Conservation (phyloP, 2,888 invertebrate genomes). For the Drosophila vallismaia region DNA sequence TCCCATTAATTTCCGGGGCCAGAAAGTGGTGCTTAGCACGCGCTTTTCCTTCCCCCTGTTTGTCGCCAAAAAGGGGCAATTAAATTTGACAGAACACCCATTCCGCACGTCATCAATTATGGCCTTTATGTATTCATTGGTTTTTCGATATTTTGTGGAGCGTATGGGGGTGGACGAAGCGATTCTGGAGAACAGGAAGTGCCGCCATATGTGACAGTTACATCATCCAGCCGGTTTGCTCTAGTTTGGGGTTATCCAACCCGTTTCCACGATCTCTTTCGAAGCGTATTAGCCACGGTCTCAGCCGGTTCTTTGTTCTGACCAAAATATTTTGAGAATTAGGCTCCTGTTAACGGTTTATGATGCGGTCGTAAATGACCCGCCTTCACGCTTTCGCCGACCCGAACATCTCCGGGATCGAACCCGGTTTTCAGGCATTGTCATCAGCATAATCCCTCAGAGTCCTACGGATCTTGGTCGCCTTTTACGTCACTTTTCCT, state of each 20-base stretch:
- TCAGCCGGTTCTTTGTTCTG: slow-evolving; percentile 52
- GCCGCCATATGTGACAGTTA: slow-evolving; percentile 46
- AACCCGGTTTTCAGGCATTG: slow-evolving; percentile 16
- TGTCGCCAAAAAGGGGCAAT: slow-evolving; percentile 52
- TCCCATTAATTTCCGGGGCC: slow-evolving; percentile 46
- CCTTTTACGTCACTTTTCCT: slow-evolving; percentile 62
- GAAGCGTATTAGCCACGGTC: slow-evolving; percentile 51
- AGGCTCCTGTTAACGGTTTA: slow-evolving; percentile 67
- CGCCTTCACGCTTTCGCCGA: slow-evolving; percentile 64
- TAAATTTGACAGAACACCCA: slow-evolving; percentile 63
- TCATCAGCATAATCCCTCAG: slow-evolving; percentile 42
- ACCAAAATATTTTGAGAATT: slow-evolving; percentile 81
- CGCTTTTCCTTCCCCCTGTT: slow-evolving; percentile 22
- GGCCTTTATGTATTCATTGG: slow-evolving; percentile 61
- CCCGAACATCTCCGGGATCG: slow-evolving; percentile 10
- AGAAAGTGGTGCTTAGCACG: slow-evolving; percentile 33
- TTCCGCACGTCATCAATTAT: slow-evolving; percentile 68
- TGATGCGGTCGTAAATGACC: slow-evolving; percentile 70
- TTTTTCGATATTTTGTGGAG: slow-evolving; percentile 38
- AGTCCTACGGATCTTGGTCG: slow-evolving; percentile 24
- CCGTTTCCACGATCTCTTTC: slow-evolving; percentile 49
- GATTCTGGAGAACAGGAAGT: slow-evolving; percentile 8
- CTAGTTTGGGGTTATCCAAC: slow-evolving; percentile 41
- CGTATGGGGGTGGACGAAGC: slow-evolving; percentile 3
- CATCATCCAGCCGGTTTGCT: slow-evolving; percentile 33